These are phyloP conservation scores for Urosaurus nigricauda DNA, from an alignment of 2,797 vertebrate genomes.

Conservation along the genomic window DNA sequence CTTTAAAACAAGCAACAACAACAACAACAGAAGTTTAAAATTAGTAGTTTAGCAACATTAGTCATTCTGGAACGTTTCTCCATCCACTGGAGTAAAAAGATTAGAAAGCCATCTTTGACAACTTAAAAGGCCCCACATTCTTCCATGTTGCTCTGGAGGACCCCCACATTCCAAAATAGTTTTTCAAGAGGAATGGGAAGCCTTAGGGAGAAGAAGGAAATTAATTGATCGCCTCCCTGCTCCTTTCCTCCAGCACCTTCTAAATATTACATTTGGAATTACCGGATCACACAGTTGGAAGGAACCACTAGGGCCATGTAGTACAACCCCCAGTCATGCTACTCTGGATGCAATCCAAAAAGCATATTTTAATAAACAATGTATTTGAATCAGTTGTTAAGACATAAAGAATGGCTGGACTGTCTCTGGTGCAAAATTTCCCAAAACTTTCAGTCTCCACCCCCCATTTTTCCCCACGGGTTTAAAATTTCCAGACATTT, in stretches of 20 bases:
- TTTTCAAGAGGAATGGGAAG: background rate
- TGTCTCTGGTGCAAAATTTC: background rate
- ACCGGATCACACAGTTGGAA: too few relatives aligned
- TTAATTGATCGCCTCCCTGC: background rate
- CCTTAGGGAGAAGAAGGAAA: background rate
- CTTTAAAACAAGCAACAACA: background rate
- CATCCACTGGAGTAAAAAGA: background rate
- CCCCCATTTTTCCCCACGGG: too few relatives aligned
- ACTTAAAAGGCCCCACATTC: background rate
- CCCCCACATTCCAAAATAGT: background rate
- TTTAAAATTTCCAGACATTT: too few relatives aligned
- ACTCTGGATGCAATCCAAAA: background rate
- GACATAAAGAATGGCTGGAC: background rate
- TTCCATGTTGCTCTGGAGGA: too few relatives aligned
- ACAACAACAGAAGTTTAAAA: background rate
- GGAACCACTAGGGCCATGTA: too few relatives aligned
- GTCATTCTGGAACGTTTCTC: background rate
- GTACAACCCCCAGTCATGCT: background rate
- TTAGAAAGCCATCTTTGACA: background rate
- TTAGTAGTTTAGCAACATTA: background rate
- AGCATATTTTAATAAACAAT: background rate
- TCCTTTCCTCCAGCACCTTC: background rate
- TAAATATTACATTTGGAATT: too few relatives aligned
- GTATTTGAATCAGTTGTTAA: background rate
- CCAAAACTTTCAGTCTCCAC: too few relatives aligned